phyloP scores from a whole-genome alignment of 2,113 vertebrate species.

The Syrmaticus mikado region DNA sequence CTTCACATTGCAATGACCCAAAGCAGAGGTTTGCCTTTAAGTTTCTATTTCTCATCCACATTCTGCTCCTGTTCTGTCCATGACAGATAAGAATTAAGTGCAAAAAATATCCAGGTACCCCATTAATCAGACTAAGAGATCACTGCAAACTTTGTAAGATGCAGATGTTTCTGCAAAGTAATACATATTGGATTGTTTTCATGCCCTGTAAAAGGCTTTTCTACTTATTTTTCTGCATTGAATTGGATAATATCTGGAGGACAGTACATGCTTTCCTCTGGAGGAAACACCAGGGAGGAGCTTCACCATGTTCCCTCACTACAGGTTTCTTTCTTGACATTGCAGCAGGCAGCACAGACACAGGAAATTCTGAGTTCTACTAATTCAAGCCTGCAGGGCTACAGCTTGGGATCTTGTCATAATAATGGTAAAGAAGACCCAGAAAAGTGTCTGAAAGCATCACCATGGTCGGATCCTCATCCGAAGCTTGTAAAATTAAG shows the following conservation, averaged over 20 bases:
- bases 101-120: background rate
- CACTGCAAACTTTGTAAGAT: background rate
- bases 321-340: background rate
- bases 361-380: background rate
- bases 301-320: accelerated
- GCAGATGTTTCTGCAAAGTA: background rate
- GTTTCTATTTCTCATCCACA: background rate
- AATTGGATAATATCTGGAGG: background rate
- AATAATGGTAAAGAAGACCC: accelerated
- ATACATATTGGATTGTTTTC: background rate
- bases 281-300: background rate
- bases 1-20: accelerated
- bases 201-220: background rate
- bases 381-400: background rate
- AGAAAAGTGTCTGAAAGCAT: background rate
- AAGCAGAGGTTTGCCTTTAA: background rate
- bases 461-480: background rate
- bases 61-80: background rate
- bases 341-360: background rate
- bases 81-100: background rate
- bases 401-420: background rate
- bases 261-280: background rate
- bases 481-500: background rate
- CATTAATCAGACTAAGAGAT: background rate
- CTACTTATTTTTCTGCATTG: background rate